Evolutionary conservation across 2,888 invertebrate species (phyloP).

Genomic region (Habroteleia sp.): DNA sequence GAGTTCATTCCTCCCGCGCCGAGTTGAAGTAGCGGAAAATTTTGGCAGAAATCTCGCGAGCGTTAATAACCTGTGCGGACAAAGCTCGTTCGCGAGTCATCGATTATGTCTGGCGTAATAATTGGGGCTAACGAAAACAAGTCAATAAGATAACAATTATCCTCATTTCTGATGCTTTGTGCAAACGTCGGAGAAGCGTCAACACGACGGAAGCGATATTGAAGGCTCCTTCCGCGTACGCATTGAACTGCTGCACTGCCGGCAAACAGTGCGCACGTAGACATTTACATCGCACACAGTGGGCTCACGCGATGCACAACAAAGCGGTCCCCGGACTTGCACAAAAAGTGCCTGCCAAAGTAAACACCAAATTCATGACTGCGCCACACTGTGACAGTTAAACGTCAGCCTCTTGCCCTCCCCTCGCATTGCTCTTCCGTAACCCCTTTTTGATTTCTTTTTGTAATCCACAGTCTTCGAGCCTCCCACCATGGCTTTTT

Average conservation of each 20-base stretch:
- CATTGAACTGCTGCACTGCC: conserved; percentile 34
- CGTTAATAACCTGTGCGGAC: conserved; percentile 29
- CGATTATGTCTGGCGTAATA: conserved; percentile 38
- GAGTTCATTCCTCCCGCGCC: conserved; percentile 31
- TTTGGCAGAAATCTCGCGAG: conserved; percentile 8
- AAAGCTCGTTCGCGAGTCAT: conserved; percentile 28
- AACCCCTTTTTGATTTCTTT: conserved; percentile 30
- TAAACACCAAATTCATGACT: conserved; percentile 67
- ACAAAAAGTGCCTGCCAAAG: conserved; percentile 65
- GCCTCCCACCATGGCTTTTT: conserved; percentile 28
- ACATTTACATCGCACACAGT: conserved; percentile 45
- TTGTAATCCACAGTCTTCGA: conserved; percentile 10
- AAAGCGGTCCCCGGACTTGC: conserved; percentile 54
- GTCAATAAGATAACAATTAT: conserved; percentile 48
- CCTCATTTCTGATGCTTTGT: conserved; percentile 49
- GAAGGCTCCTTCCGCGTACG: conserved; percentile 56
- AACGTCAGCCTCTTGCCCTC: conserved; percentile 20
- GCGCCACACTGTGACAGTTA: conserved; percentile 26
- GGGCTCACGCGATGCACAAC: conserved; percentile 61
- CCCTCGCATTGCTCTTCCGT: conserved; percentile 5
- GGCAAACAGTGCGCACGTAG: conserved; percentile 34
- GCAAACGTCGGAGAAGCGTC: conserved; percentile 50
- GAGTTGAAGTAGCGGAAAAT: conserved; percentile 22
- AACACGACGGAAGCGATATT: conserved; percentile 56
- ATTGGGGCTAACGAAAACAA: conserved; percentile 45